Base-by-base conservation (phyloP, 1,140 invertebrate genomes). In the Ridgeia piscesae region DNA sequence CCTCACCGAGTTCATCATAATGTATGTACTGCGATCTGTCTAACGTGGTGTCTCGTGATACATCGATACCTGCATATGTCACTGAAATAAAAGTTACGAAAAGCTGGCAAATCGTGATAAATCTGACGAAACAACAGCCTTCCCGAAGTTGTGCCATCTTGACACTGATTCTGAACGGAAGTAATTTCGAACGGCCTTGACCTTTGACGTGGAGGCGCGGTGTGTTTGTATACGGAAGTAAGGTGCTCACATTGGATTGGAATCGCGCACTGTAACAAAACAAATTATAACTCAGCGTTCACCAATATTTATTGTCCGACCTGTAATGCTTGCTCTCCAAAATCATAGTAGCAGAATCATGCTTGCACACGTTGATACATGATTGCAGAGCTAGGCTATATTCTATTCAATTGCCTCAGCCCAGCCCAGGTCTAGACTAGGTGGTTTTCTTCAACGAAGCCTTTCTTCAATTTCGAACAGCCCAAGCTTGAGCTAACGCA, bases 1-100 rank as follows among this genome's bases (percentile, higher is more conserved):
- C 34, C 91, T 48, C 33, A 33, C 35, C 48, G 91, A 91, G 91
- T 48, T 91, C 48, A 91, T 91, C 91, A 14, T 50, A 50, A 50
- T 91, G 34, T 11, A 91, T 91, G 1, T 91, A 91, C 34, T n/a
- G 91, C 33, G 34, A 33, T 91, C 34, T 91, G 33, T 14, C 34
- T 91, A 91, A 2, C 17, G 14, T 33, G 14, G 0, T 77, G 58
- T 21, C 27, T 77, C 58, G 58, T 77, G 58, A 4, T 77, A 77
- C 58, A 77, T 77, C 58, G 58, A 77, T 77, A 77, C 2, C 58
- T 77, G 58, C 58, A 77, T 77, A 21, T 77, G 58, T 77, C 58
- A 77, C 58, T 77, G 58, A 21, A 77, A 77, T 0, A 77, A 77
- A 77, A 77, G 58, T 77, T 77, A 77, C 58, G 58, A 77, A 77